phyloP scores from a whole-genome alignment of 2,797 vertebrate species.

The Oreochromis mossambicus region DNA sequence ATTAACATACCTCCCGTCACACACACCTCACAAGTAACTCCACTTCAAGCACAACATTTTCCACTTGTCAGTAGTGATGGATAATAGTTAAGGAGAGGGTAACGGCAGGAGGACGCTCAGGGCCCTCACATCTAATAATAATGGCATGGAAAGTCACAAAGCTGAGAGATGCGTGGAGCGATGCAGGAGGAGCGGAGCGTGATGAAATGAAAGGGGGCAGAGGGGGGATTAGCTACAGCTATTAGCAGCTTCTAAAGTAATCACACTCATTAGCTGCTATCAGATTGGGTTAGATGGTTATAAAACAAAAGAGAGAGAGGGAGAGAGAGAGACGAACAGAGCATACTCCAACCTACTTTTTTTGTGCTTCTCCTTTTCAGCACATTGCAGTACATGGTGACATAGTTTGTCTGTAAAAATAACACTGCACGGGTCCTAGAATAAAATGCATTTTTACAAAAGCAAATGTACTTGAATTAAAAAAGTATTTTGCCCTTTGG shows the following conservation, averaged over 20 bases:
- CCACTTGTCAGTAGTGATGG: slow-evolving; percentile 37
- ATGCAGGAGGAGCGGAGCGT: slow-evolving; percentile 40
- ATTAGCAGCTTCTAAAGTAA: slow-evolving; percentile 70
- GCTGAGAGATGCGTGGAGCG: slow-evolving; percentile 37
- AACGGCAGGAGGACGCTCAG: background rate
- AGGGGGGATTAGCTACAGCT: slow-evolving; percentile 62
- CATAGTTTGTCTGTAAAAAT: background rate
- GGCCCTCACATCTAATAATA: slow-evolving; percentile 7
- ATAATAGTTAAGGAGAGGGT: slow-evolving; percentile 10
- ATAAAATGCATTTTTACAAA: background rate
- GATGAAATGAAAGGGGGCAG: slow-evolving; percentile 59
- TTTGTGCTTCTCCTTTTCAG: background rate
- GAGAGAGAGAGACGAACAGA: background rate
- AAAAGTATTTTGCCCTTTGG: background rate
- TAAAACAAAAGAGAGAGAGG: slow-evolving; percentile 41
- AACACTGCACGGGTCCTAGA: background rate
- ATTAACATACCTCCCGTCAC: background rate
- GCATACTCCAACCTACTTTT: background rate
- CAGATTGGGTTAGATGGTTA: slow-evolving; percentile 68
- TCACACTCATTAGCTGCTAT: slow-evolving; percentile 70
- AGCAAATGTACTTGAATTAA: background rate
- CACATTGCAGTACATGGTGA: background rate
- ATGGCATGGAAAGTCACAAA: slow-evolving; percentile 18
- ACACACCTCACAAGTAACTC: slow-evolving; percentile 6
- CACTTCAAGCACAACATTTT: slow-evolving; percentile 19